Conservation (phyloP, 2,113 vertebrate genomes). For the Mus spicilegus region DNA sequence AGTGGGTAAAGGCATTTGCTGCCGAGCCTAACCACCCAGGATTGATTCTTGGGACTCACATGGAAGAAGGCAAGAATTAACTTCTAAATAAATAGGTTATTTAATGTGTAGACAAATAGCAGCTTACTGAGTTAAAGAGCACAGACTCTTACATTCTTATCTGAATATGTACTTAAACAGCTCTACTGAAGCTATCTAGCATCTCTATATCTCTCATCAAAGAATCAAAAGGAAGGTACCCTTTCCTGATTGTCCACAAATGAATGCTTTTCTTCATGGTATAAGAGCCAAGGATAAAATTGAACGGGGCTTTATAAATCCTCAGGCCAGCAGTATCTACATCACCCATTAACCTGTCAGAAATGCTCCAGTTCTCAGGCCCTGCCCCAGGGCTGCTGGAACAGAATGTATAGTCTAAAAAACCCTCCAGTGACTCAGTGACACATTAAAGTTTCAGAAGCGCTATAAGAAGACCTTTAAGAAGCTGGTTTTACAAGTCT, state of each 20-base stretch:
- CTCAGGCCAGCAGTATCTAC: neutral
- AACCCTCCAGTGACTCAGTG: conserved; percentile 29
- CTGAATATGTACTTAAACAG: neutral
- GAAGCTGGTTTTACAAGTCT: conserved; percentile 23
- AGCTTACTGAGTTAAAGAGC: neutral
- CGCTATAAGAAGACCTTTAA: neutral
- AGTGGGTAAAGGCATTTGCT: neutral
- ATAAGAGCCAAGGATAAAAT: neutral
- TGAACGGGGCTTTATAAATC: neutral
- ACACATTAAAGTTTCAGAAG: neutral
- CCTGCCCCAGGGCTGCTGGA: neutral
- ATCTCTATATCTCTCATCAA: neutral
- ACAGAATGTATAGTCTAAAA: neutral
- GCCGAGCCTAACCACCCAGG: neutral
- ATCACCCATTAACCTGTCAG: neutral
- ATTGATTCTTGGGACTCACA: too few relatives aligned
- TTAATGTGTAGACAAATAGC: neutral
- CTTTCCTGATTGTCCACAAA: neutral
- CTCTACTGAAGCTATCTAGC: neutral
- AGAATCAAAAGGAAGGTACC: neutral
- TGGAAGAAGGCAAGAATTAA: neutral
- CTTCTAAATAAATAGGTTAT: neutral
- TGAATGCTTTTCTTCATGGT: neutral
- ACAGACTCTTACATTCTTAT: neutral
- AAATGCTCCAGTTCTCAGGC: neutral